These are phyloP conservation scores for Glyptemys insculpta DNA, from an alignment of 2,797 vertebrate species.

Conservation along the genomic window DNA sequence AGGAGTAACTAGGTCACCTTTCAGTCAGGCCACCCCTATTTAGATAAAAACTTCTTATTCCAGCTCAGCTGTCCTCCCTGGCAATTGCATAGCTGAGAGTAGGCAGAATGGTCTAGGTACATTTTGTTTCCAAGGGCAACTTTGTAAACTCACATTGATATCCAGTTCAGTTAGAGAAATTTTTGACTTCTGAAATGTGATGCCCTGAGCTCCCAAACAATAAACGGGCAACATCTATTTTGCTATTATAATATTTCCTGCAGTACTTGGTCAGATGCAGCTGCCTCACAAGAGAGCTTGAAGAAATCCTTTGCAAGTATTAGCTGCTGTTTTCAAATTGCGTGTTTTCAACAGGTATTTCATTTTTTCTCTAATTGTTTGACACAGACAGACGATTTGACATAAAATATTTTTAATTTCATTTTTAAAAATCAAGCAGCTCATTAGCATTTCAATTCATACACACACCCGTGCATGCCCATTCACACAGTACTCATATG, in stretches of 20 bases:
- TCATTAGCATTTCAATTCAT: conserved; percentile 51
- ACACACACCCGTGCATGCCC: neutral
- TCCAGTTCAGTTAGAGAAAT: neutral
- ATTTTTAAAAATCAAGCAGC: neutral
- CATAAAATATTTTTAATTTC: conserved; percentile 33
- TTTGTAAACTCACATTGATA: neutral
- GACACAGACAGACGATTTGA: conserved; percentile 15
- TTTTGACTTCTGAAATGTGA: conserved; percentile 2
- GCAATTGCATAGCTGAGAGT: neutral
- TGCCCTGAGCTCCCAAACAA: neutral
- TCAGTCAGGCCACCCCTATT: neutral
- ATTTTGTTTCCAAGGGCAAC: conserved; percentile 1
- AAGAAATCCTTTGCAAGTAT: neutral
- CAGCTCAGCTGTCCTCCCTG: neutral
- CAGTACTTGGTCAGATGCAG: neutral
- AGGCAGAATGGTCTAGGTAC: neutral
- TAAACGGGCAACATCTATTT: conserved; percentile 2
- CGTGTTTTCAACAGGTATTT: neutral
- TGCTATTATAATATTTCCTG: conserved; percentile 20
- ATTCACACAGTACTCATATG: neutral
- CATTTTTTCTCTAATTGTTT: conserved; percentile 20
- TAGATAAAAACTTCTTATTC: neutral
- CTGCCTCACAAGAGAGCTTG: neutral
- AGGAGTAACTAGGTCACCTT: neutral
- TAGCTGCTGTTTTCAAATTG: neutral